These are phyloP conservation scores for Selenia dentaria DNA, from an alignment of 2,888 invertebrate genomes.

Conservation along the genomic window DNA sequence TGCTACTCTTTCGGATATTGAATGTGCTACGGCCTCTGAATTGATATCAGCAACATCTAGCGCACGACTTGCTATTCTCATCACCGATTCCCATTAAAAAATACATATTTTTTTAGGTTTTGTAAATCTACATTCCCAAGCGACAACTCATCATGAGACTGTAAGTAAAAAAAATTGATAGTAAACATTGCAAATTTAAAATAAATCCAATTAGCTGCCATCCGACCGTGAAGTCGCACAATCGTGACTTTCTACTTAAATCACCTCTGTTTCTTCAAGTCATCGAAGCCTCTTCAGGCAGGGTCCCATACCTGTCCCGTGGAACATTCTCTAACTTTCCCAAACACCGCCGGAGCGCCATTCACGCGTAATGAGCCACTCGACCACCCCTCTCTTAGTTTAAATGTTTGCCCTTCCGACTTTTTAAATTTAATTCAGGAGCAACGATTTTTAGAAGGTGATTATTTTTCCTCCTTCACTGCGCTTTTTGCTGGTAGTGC, in stretches of 20 bases:
- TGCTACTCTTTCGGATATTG: no score
- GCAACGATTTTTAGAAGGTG: conserved; percentile 24
- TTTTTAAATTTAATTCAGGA: conserved; percentile 50
- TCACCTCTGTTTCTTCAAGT: conserved; percentile 10
- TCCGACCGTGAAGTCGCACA: neutral
- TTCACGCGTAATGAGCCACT: conserved; percentile 72
- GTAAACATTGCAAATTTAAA: no score
- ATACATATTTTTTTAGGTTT: no score
- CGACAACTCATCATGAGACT: no score
- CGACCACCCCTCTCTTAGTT: conserved; percentile 50
- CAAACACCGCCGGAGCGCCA: conserved; percentile 52
- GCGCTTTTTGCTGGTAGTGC: conserved; percentile 2
- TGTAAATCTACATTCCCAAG: no score
- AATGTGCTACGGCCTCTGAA: no score
- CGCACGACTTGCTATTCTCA: no score
- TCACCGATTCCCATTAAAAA: no score
- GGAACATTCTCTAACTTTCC: conserved; percentile 38
- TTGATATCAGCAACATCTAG: no score
- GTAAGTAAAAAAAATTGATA: no score
- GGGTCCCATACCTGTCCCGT: conserved; percentile 5
- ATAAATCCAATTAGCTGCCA: conserved; percentile 2
- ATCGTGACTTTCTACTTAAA: conserved; percentile 17
- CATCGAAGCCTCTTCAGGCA: conserved; percentile 12
- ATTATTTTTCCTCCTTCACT: conserved; percentile 25
- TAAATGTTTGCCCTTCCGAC: conserved; percentile 65